A percentile compares a stretch with the other conserved stretches of the same genome.
These are phyloP conservation scores for Poecilia latipinna DNA, from an alignment of 2,113 vertebrate genomes.

Conservation along the genomic window DNA sequence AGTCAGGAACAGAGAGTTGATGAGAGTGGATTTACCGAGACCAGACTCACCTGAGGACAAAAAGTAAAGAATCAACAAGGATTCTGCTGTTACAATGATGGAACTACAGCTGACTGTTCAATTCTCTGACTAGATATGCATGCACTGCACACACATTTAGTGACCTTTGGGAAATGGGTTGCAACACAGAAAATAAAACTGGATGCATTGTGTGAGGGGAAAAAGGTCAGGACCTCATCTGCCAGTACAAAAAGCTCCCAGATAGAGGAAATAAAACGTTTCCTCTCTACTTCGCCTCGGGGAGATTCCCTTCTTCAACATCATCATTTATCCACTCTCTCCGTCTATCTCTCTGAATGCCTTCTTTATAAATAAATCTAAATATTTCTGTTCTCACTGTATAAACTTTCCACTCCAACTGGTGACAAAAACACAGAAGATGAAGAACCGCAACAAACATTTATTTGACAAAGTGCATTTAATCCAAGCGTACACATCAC, in stretches of 20 bases:
- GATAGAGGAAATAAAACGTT: constrained; percentile 59
- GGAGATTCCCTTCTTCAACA: constrained; percentile 18
- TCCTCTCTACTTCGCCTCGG: constrained; percentile 45
- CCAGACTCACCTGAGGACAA: constrained; percentile 80
- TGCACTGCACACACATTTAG: constrained; percentile 3
- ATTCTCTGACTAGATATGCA: background rate
- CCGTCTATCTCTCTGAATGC: constrained; percentile 1
- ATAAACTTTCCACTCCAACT: constrained; percentile 44
- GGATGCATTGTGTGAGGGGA: constrained; percentile 48
- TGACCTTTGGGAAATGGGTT: constrained; percentile 5
- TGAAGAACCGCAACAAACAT: constrained; percentile 39
- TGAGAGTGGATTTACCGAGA: constrained; percentile 84
- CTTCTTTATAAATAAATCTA: constrained; percentile 43
- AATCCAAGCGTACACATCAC: constrained; percentile 32
- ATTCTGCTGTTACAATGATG: background rate
- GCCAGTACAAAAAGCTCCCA: constrained; percentile 47
- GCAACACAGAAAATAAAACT: constrained; percentile 35
- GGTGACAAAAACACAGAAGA: constrained; percentile 24
- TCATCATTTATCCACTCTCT: constrained; percentile 11
- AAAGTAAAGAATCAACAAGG: too few relatives aligned
- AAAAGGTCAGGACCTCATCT: constrained; percentile 54
- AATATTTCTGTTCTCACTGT: background rate
- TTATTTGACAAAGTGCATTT: constrained; percentile 30
- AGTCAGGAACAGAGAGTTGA: constrained; percentile 84
- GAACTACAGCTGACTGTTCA: background rate